A percentile compares a stretch with the other conserved stretches of the same genome.
phyloP scores from a whole-genome alignment of 2,888 invertebrate species.

The Tenthredo scrophulariae region DNA sequence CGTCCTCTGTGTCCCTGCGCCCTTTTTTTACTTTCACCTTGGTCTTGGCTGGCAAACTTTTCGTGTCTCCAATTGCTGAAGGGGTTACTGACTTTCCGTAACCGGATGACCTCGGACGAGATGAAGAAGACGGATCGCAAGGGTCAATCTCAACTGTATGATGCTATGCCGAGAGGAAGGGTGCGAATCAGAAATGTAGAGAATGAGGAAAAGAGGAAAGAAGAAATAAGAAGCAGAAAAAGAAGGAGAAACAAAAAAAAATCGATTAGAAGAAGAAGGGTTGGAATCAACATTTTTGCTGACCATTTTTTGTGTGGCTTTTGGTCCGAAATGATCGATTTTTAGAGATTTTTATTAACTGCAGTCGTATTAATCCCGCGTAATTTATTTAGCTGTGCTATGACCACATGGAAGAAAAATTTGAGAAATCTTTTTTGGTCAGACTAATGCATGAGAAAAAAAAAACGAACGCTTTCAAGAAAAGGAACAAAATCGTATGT shows the following conservation, averaged over 20 bases:
- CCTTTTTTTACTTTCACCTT: constrained; percentile 69
- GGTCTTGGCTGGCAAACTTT: constrained; percentile 63
- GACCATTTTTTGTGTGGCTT: neutral
- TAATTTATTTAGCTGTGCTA: no score
- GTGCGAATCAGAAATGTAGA: constrained; percentile 1
- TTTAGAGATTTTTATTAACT: neutral
- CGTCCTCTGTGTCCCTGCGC: constrained; percentile 67
- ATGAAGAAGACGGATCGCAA: constrained; percentile 66
- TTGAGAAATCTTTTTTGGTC: no score
- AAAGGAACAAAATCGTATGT: neutral
- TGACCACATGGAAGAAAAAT: no score
- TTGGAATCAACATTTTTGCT: neutral
- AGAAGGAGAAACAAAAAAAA: neutral
- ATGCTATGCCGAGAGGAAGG: constrained; percentile 59
- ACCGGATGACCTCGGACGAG: constrained; percentile 58
- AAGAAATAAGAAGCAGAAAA: neutral
- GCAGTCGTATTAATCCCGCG: neutral
- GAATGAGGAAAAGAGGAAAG: neutral
- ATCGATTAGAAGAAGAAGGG: neutral
- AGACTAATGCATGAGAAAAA: no score
- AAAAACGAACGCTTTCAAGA: neutral
- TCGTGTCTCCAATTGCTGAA: constrained; percentile 65
- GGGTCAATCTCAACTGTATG: constrained; percentile 68
- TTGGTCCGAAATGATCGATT: neutral
- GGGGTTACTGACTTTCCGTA: constrained; percentile 51